phyloP scores from a whole-genome alignment of 1,140 invertebrate genomes.

The Nomia melanderi region DNA sequence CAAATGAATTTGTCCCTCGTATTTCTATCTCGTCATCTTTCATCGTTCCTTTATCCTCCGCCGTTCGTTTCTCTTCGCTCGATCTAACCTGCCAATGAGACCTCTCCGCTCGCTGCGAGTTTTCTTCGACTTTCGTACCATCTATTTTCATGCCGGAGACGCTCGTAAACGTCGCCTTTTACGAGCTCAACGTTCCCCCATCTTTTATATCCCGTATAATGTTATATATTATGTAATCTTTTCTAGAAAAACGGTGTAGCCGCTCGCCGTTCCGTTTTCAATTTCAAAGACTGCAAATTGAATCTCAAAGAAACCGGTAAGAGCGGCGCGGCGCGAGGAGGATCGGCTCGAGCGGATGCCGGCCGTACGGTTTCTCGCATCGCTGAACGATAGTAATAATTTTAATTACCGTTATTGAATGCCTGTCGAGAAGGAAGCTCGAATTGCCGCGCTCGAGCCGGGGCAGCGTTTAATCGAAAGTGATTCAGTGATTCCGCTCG shows the following conservation, averaged over 20 bases:
- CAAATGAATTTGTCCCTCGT: too few species aligned
- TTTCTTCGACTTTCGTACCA: too few species aligned
- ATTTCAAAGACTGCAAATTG: background rate
- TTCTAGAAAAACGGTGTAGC: too few species aligned
- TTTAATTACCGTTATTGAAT: slow-evolving; percentile 18
- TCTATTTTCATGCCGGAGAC: too few species aligned
- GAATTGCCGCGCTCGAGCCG: background rate
- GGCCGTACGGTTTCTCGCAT: background rate
- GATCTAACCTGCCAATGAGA: too few species aligned
- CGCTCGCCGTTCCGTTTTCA: too few species aligned
- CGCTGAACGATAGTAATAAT: background rate
- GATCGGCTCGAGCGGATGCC: background rate
- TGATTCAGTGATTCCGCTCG: slow-evolving; percentile 16
- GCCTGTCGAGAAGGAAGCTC: background rate
- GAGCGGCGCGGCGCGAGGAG: background rate
- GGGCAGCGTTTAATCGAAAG: slow-evolving; percentile 23
- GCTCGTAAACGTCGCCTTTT: background rate
- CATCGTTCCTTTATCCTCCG: too few species aligned
- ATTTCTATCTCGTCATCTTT: too few species aligned
- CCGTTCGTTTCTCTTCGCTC: too few species aligned
- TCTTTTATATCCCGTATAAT: too few species aligned
- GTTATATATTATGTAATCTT: too few species aligned
- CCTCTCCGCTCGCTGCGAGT: too few species aligned
- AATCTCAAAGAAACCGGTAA: background rate
- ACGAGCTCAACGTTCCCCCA: background rate